phyloP scores from a whole-genome alignment of 2,888 invertebrate genomes.

The Tenthredo mesomela region DNA sequence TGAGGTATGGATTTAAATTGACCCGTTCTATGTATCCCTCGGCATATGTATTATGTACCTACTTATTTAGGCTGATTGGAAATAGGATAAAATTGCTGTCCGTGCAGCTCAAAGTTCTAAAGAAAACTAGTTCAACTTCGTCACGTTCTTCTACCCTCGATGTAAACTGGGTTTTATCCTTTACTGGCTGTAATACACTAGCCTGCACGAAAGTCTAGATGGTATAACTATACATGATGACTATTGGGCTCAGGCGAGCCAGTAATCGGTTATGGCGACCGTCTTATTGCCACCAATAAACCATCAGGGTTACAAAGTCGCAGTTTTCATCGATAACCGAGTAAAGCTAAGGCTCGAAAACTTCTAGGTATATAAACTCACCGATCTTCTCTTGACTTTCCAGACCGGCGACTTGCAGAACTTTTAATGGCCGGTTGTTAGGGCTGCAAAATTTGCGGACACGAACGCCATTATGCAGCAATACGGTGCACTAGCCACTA shows the following conservation, averaged over 20 bases:
- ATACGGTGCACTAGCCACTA: conserved; percentile 27
- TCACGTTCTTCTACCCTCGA: conserved; percentile 27
- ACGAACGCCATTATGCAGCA: conserved; percentile 52
- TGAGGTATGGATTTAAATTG: not conserved
- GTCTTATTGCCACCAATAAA: conserved; percentile 30
- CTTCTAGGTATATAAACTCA: conserved; percentile 39
- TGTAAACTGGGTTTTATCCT: not conserved
- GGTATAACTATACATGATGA: not conserved
- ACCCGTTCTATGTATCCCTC: not conserved
- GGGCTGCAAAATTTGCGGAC: conserved; percentile 45
- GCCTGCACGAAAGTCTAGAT: not conserved
- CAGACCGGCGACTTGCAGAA: conserved; percentile 18
- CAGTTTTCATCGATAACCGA: not conserved
- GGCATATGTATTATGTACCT: not conserved
- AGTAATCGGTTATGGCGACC: conserved; percentile 26
- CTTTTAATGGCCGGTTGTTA: conserved; percentile 54
- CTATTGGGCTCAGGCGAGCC: conserved; percentile 5
- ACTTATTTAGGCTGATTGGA: conserved; percentile 9
- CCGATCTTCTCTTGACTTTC: conserved; percentile 3
- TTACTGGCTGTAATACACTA: not conserved
- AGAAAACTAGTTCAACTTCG: conserved; percentile 19
- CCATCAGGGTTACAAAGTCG: not conserved
- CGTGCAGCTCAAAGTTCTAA: not conserved
- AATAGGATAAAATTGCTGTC: conserved; percentile 4
- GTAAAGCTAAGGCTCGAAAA: not conserved